A percentile compares a stretch with the other conserved stretches of the same genome.
Conservation (phyloP, 2,113 vertebrate species). For the Odontophorus gujanensis region DNA sequence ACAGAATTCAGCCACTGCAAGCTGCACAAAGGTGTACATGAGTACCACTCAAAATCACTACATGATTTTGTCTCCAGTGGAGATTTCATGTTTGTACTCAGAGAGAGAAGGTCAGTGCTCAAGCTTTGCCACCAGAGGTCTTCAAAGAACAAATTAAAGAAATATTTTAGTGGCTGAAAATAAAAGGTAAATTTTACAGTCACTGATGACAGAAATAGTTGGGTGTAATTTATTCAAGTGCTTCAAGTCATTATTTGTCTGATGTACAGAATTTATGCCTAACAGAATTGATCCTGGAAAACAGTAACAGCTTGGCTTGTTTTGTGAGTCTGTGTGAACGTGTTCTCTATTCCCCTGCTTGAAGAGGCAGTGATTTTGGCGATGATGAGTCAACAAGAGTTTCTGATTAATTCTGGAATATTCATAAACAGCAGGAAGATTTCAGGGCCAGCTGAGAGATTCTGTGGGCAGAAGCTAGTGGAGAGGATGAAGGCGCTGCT, state of each 20-base stretch:
- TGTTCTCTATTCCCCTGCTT: not conserved
- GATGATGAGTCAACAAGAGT: not conserved
- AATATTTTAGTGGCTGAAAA: not conserved
- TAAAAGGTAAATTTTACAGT: not conserved
- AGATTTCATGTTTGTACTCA: not conserved
- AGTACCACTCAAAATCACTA: not conserved
- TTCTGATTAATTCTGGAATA: not conserved
- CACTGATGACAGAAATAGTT: slow-evolving; percentile 2
- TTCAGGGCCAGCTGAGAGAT: not conserved
- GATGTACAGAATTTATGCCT: slow-evolving; percentile 25
- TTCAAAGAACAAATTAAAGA: slow-evolving; percentile 52
- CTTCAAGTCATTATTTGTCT: slow-evolving; percentile 10
- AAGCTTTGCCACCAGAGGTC: slow-evolving; percentile 74
- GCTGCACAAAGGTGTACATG: not conserved
- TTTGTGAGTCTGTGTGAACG: not conserved
- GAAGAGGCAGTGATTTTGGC: not conserved
- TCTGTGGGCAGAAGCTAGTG: accelerated
- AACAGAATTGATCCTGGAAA: not conserved
- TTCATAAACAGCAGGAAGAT: not conserved
- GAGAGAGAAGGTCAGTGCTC: slow-evolving; percentile 12
- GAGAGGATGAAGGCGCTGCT: not conserved
- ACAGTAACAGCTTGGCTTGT: not conserved
- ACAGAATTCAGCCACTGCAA: not conserved
- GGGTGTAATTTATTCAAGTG: slow-evolving; percentile 54
- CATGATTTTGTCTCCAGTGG: not conserved